Base-by-base conservation (phyloP, 2,797 vertebrate genomes). In the Lates japonicus region DNA sequence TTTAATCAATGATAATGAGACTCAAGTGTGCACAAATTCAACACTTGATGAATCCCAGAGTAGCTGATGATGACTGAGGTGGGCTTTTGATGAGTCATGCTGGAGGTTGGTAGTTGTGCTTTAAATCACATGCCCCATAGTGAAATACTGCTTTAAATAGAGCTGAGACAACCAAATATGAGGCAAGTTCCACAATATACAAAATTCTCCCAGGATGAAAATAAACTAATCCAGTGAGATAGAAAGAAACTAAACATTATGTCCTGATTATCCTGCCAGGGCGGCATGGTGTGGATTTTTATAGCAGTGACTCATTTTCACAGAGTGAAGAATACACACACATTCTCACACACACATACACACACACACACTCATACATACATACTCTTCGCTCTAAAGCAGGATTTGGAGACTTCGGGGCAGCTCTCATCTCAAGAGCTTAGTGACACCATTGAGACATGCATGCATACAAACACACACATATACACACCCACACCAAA, bases 241-340 rank as follows among this genome's bases (percentile, higher is more conserved):
- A 88, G 72, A 88, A 88, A 85, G 79, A 92, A 89, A 92, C 80
- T 82, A 88, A 91, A 90, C 86, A 89, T 89, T 86, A 90, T 93
- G 91, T 91, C 87, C 80, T 72, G 86, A 83, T 92, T 90, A 91
- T 88, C 81, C 83, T 90, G 83, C 87, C 80, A 89, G 78, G 72
- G 81, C 17, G 46, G 74, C 82, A 86, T 88, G 80, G 79, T 88
- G 87, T 89, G 88, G 81, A 85, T 87, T 92, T 90, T 93, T 93
- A 93, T 84, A 91, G 90, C 85, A 59, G 65, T 92, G 92, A 93
- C 84, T 93, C 83, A 91, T 93, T 90, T 91, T 90, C 76, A 89
- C 76, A 85, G 68, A 84, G 73, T 76, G 78, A 80, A 65, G 51
- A 72, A 84, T 20, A 75, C 60, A 79, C 70, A 82, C 49, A 66